A percentile compares a stretch with the other conserved stretches of the same genome.
phyloP scores from a whole-genome alignment of 2,797 vertebrate genomes.

The Phrynocephalus vlangalii region DNA sequence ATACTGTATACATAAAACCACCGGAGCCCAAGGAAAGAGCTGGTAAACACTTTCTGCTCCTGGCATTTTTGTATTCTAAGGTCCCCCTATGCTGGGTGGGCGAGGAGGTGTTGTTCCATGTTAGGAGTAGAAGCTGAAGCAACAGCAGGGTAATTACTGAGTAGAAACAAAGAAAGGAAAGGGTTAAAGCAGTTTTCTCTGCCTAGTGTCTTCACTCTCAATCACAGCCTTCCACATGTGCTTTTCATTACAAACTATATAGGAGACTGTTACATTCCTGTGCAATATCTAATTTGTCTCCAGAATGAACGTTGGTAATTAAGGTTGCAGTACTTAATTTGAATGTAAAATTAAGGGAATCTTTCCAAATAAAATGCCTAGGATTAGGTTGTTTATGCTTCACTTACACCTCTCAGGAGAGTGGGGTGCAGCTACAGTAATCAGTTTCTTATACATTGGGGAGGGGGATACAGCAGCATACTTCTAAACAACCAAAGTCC shows the following conservation, averaged over 20 bases:
- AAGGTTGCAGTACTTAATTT: background rate
- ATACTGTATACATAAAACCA: background rate
- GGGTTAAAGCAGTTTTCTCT: background rate
- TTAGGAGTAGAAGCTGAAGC: background rate
- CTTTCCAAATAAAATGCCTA: background rate
- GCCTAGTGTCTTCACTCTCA: background rate
- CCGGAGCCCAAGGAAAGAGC: background rate
- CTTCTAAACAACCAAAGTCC: too few relatives aligned
- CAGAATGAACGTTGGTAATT: slow-evolving; percentile 2
- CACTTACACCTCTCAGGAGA: background rate
- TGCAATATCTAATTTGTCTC: background rate
- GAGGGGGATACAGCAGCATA: too few relatives aligned
- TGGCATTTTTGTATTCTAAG: background rate
- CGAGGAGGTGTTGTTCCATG: background rate
- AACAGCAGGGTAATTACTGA: too few relatives aligned
- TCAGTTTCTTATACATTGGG: too few relatives aligned
- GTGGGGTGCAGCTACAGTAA: too few relatives aligned
- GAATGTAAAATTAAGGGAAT: background rate
- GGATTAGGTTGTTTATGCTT: background rate
- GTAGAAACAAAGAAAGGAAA: background rate
- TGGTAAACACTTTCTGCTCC: background rate
- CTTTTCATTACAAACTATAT: background rate
- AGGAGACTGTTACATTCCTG: background rate
- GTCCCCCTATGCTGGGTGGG: background rate
- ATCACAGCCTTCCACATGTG: background rate